Conservation (phyloP, 2,113 vertebrate genomes). For the Tychaedon coryphoeus region DNA sequence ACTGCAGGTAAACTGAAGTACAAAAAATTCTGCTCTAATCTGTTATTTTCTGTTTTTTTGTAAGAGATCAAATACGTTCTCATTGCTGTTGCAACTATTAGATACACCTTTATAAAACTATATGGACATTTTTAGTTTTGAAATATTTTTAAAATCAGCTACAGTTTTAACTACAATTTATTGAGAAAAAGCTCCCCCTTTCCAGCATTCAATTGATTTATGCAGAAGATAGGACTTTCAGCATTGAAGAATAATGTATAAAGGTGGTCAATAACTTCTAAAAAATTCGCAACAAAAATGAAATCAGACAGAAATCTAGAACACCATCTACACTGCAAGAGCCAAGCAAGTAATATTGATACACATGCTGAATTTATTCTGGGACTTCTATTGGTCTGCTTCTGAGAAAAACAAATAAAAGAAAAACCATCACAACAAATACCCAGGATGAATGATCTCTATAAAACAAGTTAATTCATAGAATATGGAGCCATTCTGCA, state of each 20-base stretch:
- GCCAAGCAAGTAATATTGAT: background rate
- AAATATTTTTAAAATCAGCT: background rate
- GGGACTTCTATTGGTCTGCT: background rate
- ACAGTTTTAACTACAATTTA: background rate
- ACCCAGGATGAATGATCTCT: background rate
- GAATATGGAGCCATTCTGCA: background rate
- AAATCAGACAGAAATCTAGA: background rate
- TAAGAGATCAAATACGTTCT: background rate
- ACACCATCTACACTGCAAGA: background rate
- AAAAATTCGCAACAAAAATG: background rate
- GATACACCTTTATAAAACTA: background rate
- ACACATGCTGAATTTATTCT: background rate
- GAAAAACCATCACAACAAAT: background rate
- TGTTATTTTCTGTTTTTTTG: background rate
- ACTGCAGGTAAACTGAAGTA: background rate
- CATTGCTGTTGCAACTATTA: background rate
- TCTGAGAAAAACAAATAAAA: background rate
- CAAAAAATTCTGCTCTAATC: background rate
- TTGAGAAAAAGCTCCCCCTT: background rate
- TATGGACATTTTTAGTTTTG: background rate
- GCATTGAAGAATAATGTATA: background rate
- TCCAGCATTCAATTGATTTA: background rate
- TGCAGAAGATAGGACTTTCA: background rate
- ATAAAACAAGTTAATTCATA: background rate
- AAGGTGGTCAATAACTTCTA: background rate